Evolutionary conservation across 1,140 invertebrate species (phyloP).

Genomic region (Idris sp.): DNA sequence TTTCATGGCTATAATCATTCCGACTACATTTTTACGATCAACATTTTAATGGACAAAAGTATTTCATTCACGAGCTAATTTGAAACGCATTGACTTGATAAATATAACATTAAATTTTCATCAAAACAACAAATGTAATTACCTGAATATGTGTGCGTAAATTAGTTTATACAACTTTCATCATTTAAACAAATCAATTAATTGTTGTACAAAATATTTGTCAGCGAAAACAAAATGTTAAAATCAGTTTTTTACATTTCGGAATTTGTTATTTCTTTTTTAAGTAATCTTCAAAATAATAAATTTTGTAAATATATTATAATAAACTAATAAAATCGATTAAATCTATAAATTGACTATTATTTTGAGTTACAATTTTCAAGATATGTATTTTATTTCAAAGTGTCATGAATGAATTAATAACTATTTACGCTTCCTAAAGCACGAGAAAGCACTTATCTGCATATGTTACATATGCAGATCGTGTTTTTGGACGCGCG

Average conservation of each 20-base stretch:
- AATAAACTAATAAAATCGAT: too few relatives aligned
- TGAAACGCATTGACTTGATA: not conserved
- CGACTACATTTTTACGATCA: constrained; percentile 7
- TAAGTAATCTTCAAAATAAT: too few relatives aligned
- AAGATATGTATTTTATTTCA: constrained; percentile 25
- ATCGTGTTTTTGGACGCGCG: constrained; percentile 44
- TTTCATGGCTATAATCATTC: constrained; percentile 17
- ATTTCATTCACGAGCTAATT: constrained; percentile 32
- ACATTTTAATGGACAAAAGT: constrained; percentile 15
- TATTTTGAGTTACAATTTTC: constrained; percentile 19
- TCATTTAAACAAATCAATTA: too few relatives aligned
- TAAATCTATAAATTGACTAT: too few relatives aligned
- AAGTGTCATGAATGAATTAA: constrained; percentile 51
- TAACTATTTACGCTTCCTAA: constrained; percentile 55
- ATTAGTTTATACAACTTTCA: too few relatives aligned
- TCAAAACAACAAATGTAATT: constrained; percentile 12
- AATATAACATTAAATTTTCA: constrained; percentile 22
- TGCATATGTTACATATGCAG: constrained; percentile 55
- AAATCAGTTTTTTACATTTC: too few relatives aligned
- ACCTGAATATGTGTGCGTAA: too few relatives aligned
- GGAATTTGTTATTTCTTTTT: too few relatives aligned
- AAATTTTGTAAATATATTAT: too few relatives aligned
- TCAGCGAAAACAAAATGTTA: too few relatives aligned
- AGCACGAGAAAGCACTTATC: constrained; percentile 56
- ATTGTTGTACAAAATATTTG: too few relatives aligned